Evolutionary conservation across 2,888 invertebrate genomes (phyloP), one percentile per base, ranked within the genome.

Genomic region (Hipparchia semele): DNA sequence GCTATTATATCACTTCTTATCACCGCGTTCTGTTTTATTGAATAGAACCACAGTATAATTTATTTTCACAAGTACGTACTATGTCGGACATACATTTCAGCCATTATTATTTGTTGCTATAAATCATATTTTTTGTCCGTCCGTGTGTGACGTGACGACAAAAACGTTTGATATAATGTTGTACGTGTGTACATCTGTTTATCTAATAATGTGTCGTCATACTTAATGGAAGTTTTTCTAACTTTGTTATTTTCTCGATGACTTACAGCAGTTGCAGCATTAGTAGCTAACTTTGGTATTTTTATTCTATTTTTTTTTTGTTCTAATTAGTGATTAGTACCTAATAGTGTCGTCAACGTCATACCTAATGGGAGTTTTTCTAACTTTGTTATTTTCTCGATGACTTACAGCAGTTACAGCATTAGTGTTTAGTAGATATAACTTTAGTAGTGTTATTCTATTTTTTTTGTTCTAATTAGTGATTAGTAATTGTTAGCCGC

Each of bases 101-200:
- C 33, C 64, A 70, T 73, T 73, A 68, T 68, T 68, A 71, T 51
- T 59, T 68, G 69, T 56, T 60, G 62, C 45, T 67, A 71, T 75
- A 73, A 66, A 73, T 73, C 71, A 75, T 58, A 65, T 73, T 75
- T 75, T 75, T 73, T 60, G 59, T 60, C 33, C 39, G 71, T 70
- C n/a, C 56, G 39, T 13, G 70, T 73, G 68, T 64, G 59, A 64
- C 70, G 62, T 39, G 49, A 39, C n/a, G n/a, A 49, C 68, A 72
- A 72, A 72, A 72, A 72, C 62, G 45, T 13, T 59, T 68, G 68
- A 68, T 68, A 59, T 68, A 65, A 68, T 64, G 49, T 62, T 58
- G 51, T 68, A 49, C 60, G 23, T 53, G 2, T 49, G 66, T 72
- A 33, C 23, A 39, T 56, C 61, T 54, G 61, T 69, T 59, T 59